These are phyloP conservation scores for Hesperia comma DNA, from an alignment of 2,888 invertebrate species.

Conservation along the genomic window DNA sequence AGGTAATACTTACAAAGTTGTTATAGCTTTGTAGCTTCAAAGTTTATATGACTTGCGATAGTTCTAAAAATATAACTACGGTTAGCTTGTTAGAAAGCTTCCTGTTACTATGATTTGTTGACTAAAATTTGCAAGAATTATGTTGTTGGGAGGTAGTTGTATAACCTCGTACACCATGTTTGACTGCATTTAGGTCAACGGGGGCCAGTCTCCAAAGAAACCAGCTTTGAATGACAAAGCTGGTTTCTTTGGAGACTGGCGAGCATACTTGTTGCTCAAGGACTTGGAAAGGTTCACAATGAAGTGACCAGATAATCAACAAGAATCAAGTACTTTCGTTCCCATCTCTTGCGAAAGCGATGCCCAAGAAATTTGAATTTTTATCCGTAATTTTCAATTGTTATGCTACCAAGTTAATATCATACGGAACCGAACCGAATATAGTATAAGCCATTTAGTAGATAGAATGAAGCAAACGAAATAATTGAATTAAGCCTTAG, in stretches of 20 bases:
- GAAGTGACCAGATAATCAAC: conserved; percentile 1
- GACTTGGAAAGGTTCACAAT: conserved; percentile 15
- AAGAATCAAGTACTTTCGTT: conserved; percentile 1
- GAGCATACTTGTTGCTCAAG: conserved; percentile 23
- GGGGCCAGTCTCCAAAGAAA: conserved; percentile 9
- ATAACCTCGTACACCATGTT: not conserved
- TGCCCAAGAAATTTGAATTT: not conserved
- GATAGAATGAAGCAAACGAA: too few relatives aligned
- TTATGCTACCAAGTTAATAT: too few relatives aligned
- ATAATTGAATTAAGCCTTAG: too few relatives aligned
- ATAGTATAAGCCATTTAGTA: too few relatives aligned
- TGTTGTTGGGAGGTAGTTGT: not conserved
- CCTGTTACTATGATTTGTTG: not conserved
- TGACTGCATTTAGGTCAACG: conserved; percentile 16
- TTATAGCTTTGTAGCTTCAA: too few relatives aligned
- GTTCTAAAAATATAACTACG: too few relatives aligned
- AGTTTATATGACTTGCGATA: too few relatives aligned
- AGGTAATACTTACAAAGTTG: too few relatives aligned
- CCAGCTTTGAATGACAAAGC: too few relatives aligned
- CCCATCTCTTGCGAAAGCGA: not conserved
- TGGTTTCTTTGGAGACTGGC: conserved; percentile 11
- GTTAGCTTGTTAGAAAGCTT: too few relatives aligned
- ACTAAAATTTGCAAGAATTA: not conserved
- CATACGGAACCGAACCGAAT: too few relatives aligned
- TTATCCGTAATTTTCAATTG: not conserved